Conservation (phyloP, 2,888 invertebrate species). For the Boloria selene region DNA sequence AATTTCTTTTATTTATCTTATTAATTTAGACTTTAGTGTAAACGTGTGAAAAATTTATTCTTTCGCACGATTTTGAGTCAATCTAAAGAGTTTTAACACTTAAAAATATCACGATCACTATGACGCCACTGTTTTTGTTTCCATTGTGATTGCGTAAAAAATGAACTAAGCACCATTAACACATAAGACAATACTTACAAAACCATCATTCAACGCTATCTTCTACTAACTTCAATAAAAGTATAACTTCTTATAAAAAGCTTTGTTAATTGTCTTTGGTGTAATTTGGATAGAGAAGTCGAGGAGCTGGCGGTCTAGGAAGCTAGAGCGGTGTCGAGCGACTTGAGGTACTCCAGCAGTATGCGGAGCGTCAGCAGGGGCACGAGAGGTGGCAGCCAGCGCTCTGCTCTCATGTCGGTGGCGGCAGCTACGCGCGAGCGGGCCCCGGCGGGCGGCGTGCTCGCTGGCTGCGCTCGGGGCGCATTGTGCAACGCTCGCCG, state of each 20-base stretch:
- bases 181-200: slow-evolving; percentile 58
- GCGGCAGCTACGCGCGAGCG: slow-evolving; percentile 42
- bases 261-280: slow-evolving; percentile 50
- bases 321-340: slow-evolving; percentile 56
- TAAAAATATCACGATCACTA: not conserved
- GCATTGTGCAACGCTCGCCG: slow-evolving; percentile 74
- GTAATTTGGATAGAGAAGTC: slow-evolving; percentile 24
- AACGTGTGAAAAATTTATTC: no score
- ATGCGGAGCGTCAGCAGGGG: slow-evolving; percentile 67
- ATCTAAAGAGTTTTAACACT: no score
- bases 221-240: slow-evolving; percentile 49
- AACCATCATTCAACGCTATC: slow-evolving; percentile 54
- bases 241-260: slow-evolving; percentile 44
- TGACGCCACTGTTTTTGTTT: slow-evolving; percentile 1
- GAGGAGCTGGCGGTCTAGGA: slow-evolving; percentile 42
- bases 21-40: no score
- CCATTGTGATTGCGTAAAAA: slow-evolving; percentile 4
- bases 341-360: slow-evolving; percentile 71
- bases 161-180: slow-evolving; percentile 4
- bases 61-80: no score
- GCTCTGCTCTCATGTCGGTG: slow-evolving; percentile 52
- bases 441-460: slow-evolving; percentile 52
- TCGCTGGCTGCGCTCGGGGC: slow-evolving; percentile 60
- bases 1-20: no score
- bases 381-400: slow-evolving; percentile 60